Percentiles rank a stretch among this genome's conserved stretches.
Evolutionary conservation across 2,797 vertebrate species (phyloP).

Genomic region (Eulemur albifrons): DNA sequence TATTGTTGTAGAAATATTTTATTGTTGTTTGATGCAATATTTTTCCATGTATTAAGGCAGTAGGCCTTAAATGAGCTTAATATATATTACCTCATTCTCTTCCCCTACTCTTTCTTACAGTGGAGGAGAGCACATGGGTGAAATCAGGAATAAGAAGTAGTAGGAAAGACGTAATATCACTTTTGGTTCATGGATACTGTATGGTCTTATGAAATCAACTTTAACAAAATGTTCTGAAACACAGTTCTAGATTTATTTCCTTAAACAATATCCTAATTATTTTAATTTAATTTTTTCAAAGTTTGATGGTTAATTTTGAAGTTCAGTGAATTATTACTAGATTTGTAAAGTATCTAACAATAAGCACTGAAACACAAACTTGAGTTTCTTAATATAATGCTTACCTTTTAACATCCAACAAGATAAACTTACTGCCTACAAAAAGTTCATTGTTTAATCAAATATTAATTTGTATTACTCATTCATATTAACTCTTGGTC

Average conservation of each 20-base stretch:
- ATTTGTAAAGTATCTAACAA: not conserved
- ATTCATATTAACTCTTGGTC: not conserved
- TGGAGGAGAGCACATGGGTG: not conserved
- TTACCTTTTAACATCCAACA: not conserved
- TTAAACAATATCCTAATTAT: not conserved
- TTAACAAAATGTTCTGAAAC: not conserved
- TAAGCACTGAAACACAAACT: not conserved
- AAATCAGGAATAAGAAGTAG: not conserved
- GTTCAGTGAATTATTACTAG: not conserved
- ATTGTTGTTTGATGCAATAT: not conserved
- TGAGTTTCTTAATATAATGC: not conserved
- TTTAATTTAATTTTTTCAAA: not conserved
- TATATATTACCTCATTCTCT: not conserved
- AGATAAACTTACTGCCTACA: not conserved
- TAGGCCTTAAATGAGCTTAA: not conserved
- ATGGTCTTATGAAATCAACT: not conserved
- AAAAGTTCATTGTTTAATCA: not conserved
- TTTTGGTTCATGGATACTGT: not conserved
- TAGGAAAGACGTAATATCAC: not conserved
- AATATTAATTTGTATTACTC: not conserved
- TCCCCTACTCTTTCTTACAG: fast-evolving
- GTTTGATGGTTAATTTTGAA: not conserved
- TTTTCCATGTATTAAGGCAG: not conserved
- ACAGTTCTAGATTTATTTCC: not conserved
- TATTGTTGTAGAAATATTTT: not conserved